Evolutionary conservation across 2,113 vertebrate genomes (phyloP).

Genomic region (Arothron firmamentum): DNA sequence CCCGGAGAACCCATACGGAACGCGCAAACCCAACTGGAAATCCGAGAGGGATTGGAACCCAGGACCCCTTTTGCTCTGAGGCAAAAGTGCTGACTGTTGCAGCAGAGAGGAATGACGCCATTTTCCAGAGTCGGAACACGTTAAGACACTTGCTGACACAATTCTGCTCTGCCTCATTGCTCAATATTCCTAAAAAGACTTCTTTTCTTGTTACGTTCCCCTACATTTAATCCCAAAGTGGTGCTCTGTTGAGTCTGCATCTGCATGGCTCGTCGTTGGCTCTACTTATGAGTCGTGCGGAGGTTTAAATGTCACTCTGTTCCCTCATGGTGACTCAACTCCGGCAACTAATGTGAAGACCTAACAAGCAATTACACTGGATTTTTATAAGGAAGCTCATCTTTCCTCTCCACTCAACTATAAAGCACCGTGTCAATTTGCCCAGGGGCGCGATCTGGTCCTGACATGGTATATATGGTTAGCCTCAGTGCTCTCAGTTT

Average conservation of each 20-base stretch:
- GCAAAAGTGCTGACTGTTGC: too few species aligned
- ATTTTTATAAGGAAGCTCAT: constrained; percentile 35
- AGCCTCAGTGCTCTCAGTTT: constrained; percentile 30
- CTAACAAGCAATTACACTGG: constrained; percentile 53
- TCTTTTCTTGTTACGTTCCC: too few species aligned
- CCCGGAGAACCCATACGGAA: too few species aligned
- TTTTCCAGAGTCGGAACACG: too few species aligned
- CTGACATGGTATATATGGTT: constrained; percentile 36
- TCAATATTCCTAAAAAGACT: too few species aligned
- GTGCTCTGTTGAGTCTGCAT: neutral
- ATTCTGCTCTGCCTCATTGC: too few species aligned
- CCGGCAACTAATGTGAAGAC: constrained; percentile 33
- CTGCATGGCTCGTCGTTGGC: constrained; percentile 35
- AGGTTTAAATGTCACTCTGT: constrained; percentile 52
- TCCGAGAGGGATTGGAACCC: too few species aligned
- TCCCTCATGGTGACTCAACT: constrained; percentile 53
- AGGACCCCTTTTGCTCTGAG: too few species aligned
- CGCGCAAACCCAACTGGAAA: too few species aligned
- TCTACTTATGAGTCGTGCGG: constrained; percentile 10
- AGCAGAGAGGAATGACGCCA: too few species aligned
- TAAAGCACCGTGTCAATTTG: constrained; percentile 47
- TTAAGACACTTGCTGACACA: too few species aligned
- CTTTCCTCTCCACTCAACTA: constrained; percentile 22
- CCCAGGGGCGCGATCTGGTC: constrained; percentile 44
- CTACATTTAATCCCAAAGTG: too few species aligned